Evolutionary conservation across 2,113 vertebrate species (phyloP).

Genomic region (Mus spicilegus): DNA sequence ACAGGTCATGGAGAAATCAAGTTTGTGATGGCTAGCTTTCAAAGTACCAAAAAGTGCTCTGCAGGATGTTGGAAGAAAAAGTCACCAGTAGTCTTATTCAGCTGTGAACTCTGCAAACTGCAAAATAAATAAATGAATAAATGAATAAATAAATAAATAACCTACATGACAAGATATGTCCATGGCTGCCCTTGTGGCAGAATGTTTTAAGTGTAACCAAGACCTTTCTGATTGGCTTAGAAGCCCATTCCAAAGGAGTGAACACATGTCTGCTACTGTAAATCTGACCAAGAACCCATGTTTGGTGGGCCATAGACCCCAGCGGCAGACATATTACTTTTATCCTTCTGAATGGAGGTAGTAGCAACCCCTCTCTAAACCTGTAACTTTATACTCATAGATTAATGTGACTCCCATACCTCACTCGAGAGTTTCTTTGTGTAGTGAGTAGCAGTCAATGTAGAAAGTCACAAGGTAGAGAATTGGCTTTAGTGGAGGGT

Average conservation of each 20-base stretch:
- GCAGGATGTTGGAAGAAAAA: background rate
- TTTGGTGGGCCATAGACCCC: background rate
- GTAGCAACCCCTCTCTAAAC: background rate
- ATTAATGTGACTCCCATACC: background rate
- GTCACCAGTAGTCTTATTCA: background rate
- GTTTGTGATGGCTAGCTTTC: background rate
- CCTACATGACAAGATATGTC: background rate
- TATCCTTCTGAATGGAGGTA: background rate
- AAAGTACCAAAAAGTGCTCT: background rate
- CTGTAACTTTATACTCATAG: background rate
- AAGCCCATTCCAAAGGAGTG: background rate
- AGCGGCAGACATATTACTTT: background rate
- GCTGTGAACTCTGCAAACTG: background rate
- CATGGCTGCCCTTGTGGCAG: background rate
- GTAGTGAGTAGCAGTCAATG: background rate
- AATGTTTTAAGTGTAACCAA: background rate
- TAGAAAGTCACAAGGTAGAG: background rate
- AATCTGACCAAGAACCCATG: background rate
- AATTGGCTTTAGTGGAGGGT: background rate
- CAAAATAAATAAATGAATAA: background rate
- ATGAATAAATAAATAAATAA: too few species aligned
- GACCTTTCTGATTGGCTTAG: background rate
- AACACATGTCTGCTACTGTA: background rate
- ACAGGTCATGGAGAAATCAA: background rate
- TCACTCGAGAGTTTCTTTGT: background rate